These are phyloP conservation scores for Cordylochernes scorpioides DNA, from an alignment of 2,888 invertebrate species.

Conservation along the genomic window DNA sequence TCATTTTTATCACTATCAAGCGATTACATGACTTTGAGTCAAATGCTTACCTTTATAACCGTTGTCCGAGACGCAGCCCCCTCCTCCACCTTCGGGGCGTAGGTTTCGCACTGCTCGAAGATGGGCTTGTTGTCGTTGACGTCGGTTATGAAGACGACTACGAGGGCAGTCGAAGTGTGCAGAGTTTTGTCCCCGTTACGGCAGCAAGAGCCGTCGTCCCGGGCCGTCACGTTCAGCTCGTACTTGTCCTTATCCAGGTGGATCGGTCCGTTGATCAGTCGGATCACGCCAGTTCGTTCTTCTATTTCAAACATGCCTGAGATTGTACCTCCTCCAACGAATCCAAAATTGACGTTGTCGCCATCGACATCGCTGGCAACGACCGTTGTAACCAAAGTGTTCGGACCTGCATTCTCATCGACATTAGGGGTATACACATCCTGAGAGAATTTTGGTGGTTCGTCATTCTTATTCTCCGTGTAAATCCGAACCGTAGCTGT, in stretches of 20 bases:
- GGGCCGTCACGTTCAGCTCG: constrained; percentile 25
- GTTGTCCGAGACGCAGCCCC: constrained; percentile 40
- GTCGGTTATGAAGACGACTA: constrained; percentile 22
- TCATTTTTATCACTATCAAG: no score
- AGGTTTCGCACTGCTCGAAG: constrained; percentile 53
- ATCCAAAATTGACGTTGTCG: constrained; percentile 69
- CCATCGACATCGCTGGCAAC: constrained; percentile 93
- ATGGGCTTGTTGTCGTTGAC: constrained; percentile 56
- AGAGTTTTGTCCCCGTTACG: constrained; percentile 11
- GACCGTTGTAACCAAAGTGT: constrained; percentile 78
- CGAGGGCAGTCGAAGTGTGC: constrained; percentile 18
- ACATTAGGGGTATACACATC: constrained; percentile 89
- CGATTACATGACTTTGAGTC: no score
- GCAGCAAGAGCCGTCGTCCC: constrained; percentile 28
- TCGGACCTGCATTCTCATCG: constrained; percentile 80
- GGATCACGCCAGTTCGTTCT: constrained; percentile 70
- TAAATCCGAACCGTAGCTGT: constrained; percentile 78
- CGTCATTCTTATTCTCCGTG: constrained; percentile 90
- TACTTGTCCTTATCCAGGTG: constrained; percentile 74
- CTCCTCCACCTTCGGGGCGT: constrained; percentile 53
- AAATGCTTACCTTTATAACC: constrained; percentile 48
- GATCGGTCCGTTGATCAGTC: constrained; percentile 58
- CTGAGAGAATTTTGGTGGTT: constrained; percentile 83
- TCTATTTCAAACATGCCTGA: constrained; percentile 84
- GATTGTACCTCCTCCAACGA: constrained; percentile 51